phyloP scores from a whole-genome alignment of 2,888 invertebrate genomes.

The Saturnia japonica region DNA sequence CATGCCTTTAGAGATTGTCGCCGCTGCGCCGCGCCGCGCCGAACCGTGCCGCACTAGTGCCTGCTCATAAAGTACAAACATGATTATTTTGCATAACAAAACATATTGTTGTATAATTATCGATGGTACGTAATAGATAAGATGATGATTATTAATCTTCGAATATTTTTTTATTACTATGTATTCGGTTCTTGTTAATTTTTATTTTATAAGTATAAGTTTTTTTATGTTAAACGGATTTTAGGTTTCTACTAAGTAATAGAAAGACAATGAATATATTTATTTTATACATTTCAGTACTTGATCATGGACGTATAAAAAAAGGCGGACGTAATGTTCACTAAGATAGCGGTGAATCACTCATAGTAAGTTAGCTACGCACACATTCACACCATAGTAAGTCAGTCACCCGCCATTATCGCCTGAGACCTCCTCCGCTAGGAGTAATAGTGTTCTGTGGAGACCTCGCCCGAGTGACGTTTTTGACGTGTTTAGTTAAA shows the following conservation, averaged over 20 bases:
- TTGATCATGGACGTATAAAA: too few species aligned
- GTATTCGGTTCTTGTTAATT: not conserved
- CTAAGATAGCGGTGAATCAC: too few species aligned
- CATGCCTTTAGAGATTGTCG: constrained; percentile 30
- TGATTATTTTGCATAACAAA: not conserved
- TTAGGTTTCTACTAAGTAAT: not conserved
- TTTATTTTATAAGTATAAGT: not conserved
- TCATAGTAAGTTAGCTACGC: too few species aligned
- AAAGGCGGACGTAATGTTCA: too few species aligned
- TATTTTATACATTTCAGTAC: too few species aligned
- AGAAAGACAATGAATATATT: not conserved
- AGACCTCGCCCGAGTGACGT: too few species aligned
- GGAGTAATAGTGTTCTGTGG: not conserved
- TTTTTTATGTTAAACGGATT: not conserved
- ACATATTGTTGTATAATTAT: not conserved
- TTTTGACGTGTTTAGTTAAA: too few species aligned
- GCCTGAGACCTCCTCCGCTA: too few species aligned
- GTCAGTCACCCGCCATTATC: too few species aligned
- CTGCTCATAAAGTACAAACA: constrained; percentile 23
- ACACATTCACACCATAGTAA: too few species aligned
- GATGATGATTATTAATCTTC: not conserved
- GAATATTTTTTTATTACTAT: not conserved
- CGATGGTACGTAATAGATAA: not conserved
- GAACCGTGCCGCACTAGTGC: constrained; percentile 25
- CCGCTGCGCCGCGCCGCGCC: constrained; percentile 25